phyloP scores from a whole-genome alignment of 2,797 vertebrate genomes.

The Allobates femoralis region DNA sequence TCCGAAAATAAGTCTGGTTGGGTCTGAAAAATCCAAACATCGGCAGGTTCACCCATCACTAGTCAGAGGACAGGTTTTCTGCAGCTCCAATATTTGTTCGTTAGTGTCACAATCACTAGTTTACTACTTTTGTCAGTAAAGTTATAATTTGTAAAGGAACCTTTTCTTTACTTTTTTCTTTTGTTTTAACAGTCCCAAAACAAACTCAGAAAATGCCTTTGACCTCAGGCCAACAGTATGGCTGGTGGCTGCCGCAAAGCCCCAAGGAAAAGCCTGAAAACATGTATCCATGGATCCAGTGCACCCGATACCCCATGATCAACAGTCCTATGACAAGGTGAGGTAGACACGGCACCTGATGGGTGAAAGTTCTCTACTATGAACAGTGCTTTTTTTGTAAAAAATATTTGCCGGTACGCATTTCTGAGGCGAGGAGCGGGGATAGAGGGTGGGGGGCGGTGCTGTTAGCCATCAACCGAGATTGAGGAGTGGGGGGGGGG shows the following conservation, averaged over 20 bases:
- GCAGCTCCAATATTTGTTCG: not conserved
- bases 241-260: conserved; percentile 74
- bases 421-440: too few species aligned
- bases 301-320: conserved; percentile 71
- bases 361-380: not conserved
- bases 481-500: too few species aligned
- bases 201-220: conserved; percentile 78
- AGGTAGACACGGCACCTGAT: not conserved
- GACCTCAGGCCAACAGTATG: conserved; percentile 80
- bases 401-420: too few species aligned
- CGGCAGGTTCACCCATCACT: too few species aligned
- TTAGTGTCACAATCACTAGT: not conserved
- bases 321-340: conserved; percentile 82
- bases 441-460: too few species aligned
- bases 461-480: too few species aligned
- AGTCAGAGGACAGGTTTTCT: not conserved
- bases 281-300: conserved; percentile 72
- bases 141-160: not conserved
- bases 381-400: too few species aligned
- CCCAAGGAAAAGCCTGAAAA: conserved; percentile 57
- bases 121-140: not conserved
- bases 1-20: too few species aligned
- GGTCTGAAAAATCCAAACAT: too few species aligned
- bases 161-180: not conserved
- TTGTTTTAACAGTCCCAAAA: conserved; percentile 75